These are phyloP conservation scores for Bellardia bayeri DNA, from an alignment of 2,888 invertebrate genomes.

Conservation along the genomic window DNA sequence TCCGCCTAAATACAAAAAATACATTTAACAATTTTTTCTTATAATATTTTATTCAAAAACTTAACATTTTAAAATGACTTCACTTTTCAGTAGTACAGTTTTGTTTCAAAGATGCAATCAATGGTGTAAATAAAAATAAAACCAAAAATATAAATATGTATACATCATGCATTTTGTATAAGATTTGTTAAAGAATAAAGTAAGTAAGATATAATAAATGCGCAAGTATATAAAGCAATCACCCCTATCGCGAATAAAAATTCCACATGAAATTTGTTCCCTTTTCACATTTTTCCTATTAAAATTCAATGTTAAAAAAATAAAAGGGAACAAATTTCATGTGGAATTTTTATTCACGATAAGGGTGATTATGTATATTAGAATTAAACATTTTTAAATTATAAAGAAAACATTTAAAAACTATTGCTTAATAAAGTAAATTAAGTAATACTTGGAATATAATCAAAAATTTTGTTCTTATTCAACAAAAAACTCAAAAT, in stretches of 20 bases:
- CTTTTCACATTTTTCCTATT: too few species aligned
- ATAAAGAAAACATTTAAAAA: neutral
- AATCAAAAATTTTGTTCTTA: neutral
- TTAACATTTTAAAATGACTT: constrained; percentile 71
- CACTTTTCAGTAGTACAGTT: constrained; percentile 40
- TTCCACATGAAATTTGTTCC: too few species aligned
- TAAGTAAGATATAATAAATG: constrained; percentile 56
- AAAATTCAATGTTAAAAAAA: too few species aligned
- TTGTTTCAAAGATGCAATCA: constrained; percentile 42
- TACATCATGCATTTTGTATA: neutral
- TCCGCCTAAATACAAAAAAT: too few species aligned
- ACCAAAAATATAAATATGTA: constrained; percentile 4
- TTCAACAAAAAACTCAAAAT: neutral
- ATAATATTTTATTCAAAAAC: constrained; percentile 53
- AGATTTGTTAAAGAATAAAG: constrained; percentile 31
- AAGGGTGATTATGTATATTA: too few species aligned
- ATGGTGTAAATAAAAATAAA: constrained; percentile 52
- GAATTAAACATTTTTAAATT: neutral
- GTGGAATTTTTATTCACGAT: too few species aligned
- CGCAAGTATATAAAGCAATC: constrained; percentile 10
- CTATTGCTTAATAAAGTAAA: constrained; percentile 27
- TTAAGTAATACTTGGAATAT: constrained; percentile 36
- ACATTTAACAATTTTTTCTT: neutral
- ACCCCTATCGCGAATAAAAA: too few species aligned
- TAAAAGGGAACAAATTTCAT: too few species aligned